Evolutionary conservation across 2,113 vertebrate species (phyloP).

Genomic region (Crotalus viridis): DNA sequence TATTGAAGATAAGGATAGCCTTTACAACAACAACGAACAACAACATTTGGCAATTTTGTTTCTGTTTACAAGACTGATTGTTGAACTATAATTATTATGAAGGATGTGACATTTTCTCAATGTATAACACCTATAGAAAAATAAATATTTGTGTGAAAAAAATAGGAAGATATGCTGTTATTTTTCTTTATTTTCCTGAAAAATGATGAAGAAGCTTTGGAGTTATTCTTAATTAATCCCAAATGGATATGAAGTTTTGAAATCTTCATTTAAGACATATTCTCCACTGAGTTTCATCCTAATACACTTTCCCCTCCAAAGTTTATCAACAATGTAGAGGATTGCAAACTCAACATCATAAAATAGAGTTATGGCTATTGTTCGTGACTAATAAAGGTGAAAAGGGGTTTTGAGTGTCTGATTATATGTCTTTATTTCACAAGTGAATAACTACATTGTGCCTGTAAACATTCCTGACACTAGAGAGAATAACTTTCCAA

Average conservation of each 20-base stretch:
- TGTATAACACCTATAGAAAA: too few relatives aligned
- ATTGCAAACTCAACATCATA: neutral
- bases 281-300: neutral
- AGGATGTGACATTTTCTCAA: too few relatives aligned
- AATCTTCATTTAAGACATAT: neutral
- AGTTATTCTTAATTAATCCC: neutral
- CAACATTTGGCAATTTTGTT: too few relatives aligned
- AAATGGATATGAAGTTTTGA: neutral
- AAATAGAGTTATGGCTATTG: neutral
- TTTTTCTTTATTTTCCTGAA: too few relatives aligned
- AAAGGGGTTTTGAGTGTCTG: neutral
- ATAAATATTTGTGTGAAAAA: too few relatives aligned
- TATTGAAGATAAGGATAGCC: too few relatives aligned
- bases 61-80: too few relatives aligned
- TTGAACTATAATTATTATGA: too few relatives aligned
- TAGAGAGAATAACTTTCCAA: neutral
- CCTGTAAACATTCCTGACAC: neutral
- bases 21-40: too few relatives aligned
- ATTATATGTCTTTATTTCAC: neutral
- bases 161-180: too few relatives aligned
- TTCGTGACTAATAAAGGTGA: neutral
- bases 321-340: neutral
- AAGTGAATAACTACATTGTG: neutral
- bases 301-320: neutral
- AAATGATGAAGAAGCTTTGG: neutral